Conservation (phyloP, 1,140 invertebrate species). For the Eriosoma lanigerum region DNA sequence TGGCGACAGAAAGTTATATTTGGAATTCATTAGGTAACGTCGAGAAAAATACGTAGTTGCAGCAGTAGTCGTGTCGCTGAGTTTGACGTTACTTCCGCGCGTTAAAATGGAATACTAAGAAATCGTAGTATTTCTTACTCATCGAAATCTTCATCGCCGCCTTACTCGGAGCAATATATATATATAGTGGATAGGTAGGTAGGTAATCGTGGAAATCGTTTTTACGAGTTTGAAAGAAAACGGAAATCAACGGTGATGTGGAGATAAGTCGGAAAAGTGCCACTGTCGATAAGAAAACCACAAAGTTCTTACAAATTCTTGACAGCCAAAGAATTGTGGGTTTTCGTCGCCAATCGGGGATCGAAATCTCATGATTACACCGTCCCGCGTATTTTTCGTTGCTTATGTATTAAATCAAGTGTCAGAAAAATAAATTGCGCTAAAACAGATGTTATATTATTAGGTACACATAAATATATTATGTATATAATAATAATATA, state of each 20-base stretch:
- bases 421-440: constrained; percentile 10
- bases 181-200: background rate
- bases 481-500: no score
- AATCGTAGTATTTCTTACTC: no score
- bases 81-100: no score
- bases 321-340: constrained; percentile 8
- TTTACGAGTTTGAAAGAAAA: constrained; percentile 24
- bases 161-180: background rate
- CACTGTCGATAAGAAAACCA: constrained; percentile 23
- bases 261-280: constrained; percentile 10
- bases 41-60: no score
- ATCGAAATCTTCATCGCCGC: background rate
- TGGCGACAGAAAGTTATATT: no score
- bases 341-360: constrained; percentile 15
- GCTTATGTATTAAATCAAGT: constrained; percentile 10
- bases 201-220: constrained; percentile 43
- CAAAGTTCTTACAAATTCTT: constrained; percentile 39
- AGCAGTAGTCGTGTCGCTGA: no score
- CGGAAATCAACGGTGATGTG: background rate
- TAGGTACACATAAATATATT: background rate
- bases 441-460: background rate
- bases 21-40: no score
- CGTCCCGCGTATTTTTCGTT: background rate
- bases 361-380: constrained; percentile 32
- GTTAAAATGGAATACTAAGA: no score